These are phyloP conservation scores for Oncorhynchus mykiss DNA, from an alignment of 2,113 vertebrate species.

Conservation along the genomic window DNA sequence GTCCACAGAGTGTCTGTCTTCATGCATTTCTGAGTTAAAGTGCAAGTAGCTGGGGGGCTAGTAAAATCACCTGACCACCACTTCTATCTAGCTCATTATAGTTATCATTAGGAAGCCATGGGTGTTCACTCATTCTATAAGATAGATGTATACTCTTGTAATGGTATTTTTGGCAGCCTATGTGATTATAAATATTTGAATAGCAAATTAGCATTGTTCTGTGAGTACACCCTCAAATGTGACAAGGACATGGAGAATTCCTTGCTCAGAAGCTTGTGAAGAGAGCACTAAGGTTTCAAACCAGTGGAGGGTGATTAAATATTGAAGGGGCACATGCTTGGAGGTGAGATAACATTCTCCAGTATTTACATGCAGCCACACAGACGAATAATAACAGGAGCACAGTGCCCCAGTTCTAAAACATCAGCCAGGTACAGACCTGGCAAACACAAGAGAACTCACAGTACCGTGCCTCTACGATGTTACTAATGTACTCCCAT, in stretches of 20 bases:
- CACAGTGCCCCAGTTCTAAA: background rate
- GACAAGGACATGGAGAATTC: conserved; percentile 46
- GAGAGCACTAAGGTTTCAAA: conserved; percentile 49
- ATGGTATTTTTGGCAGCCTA: no score
- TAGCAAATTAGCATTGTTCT: background rate
- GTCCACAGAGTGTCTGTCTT: no score
- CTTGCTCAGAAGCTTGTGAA: conserved; percentile 31
- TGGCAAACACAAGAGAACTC: no score
- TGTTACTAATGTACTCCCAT: no score
- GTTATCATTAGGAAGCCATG: no score
- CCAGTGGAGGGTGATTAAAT: conserved; percentile 58
- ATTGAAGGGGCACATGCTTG: conserved; percentile 53
- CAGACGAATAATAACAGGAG: conserved; percentile 1
- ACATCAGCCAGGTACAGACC: background rate
- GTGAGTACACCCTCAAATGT: conserved; percentile 4
- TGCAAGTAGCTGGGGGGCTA: no score
- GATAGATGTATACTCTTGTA: no score
- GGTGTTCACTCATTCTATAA: no score
- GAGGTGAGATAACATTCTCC: conserved; percentile 45
- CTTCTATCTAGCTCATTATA: no score
- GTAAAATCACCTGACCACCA: no score
- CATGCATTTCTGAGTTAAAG: no score
- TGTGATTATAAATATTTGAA: background rate
- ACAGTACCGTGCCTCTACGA: no score
- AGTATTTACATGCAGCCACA: conserved; percentile 27